phyloP scores from a whole-genome alignment of 1,140 invertebrate genomes.

The Acromyrmex echinatior region DNA sequence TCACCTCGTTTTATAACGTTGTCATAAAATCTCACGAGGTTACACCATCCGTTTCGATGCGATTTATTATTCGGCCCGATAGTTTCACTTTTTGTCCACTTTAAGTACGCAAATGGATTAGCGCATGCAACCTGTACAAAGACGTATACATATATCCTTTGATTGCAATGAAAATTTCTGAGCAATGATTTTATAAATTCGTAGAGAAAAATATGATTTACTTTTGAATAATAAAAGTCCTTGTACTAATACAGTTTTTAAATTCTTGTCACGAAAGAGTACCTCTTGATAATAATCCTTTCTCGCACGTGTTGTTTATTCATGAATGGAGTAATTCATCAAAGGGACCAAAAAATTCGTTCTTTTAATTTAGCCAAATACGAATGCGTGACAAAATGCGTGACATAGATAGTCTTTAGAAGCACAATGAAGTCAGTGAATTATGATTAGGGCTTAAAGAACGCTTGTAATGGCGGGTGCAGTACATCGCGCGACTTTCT shows the following conservation, averaged over 20 bases:
- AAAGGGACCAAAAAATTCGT: background rate
- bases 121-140: background rate
- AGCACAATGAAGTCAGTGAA: constrained; percentile 56
- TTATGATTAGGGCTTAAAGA: constrained; percentile 57
- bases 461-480: constrained; percentile 47
- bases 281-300: background rate
- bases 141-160: background rate
- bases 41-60: constrained; percentile 40
- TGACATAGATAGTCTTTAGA: constrained; percentile 1
- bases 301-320: background rate
- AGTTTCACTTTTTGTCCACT: constrained; percentile 40
- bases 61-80: constrained; percentile 70
- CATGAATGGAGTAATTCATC: background rate
- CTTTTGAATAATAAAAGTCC: background rate
- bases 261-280: background rate
- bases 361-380: background rate
- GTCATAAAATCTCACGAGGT: constrained; percentile 68
- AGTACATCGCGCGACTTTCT: constrained; percentile 71
- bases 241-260: background rate
- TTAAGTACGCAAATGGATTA: constrained; percentile 14
- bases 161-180: background rate
- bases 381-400: background rate
- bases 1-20: constrained; percentile 60
- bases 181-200: background rate
- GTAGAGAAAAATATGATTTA: background rate